These are phyloP conservation scores for Psittacara wagleri DNA, from an alignment of 2,113 vertebrate genomes.

Conservation along the genomic window DNA sequence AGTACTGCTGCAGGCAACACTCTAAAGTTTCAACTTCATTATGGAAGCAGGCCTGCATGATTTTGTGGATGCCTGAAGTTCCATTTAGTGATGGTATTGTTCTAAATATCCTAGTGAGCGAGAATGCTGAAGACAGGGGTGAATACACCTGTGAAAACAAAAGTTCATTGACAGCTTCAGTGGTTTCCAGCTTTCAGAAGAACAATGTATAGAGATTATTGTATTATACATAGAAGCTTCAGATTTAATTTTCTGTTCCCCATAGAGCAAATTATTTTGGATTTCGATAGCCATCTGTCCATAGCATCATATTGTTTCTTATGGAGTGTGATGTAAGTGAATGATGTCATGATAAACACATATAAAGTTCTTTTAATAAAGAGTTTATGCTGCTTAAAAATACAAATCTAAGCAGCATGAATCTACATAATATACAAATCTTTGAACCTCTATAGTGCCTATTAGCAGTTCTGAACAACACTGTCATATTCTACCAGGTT, in stretches of 20 bases:
- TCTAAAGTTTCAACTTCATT: background rate
- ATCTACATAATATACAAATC: background rate
- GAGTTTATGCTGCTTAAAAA: background rate
- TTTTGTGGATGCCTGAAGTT: background rate
- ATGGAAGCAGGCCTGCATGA: background rate
- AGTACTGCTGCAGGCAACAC: background rate
- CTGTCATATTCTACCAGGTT: background rate
- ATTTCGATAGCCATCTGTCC: background rate
- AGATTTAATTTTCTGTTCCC: background rate
- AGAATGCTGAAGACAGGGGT: background rate
- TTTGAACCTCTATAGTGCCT: background rate
- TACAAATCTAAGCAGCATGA: background rate
- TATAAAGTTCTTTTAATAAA: background rate
- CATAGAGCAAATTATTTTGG: background rate
- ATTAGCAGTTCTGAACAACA: background rate
- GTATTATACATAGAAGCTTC: background rate
- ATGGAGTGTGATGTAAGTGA: background rate
- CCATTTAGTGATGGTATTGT: background rate
- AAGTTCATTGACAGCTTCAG: background rate
- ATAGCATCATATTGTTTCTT: background rate
- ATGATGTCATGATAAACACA: background rate
- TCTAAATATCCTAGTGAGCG: background rate
- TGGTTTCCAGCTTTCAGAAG: background rate
- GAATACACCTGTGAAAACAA: background rate
- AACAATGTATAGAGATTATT: background rate